Percentiles rank a stretch among this genome's conserved stretches.
Evolutionary conservation across 2,113 vertebrate genomes (phyloP).

Genomic region (Psilopsiagon aurifrons): DNA sequence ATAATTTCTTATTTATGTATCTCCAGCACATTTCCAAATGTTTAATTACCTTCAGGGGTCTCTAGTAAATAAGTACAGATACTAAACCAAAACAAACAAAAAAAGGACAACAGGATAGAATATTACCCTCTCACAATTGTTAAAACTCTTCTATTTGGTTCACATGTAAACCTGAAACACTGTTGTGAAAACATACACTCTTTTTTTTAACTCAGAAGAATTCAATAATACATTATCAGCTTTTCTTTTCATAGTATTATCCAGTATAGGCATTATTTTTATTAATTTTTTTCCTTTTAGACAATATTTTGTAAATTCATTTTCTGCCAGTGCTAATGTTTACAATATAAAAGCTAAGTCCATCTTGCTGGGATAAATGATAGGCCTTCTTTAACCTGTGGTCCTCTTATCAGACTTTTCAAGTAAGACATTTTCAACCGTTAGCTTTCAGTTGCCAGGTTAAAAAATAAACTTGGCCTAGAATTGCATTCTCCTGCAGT

Average conservation of each 20-base stretch:
- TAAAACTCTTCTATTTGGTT: background rate
- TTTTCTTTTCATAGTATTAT: background rate
- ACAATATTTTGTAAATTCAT: background rate
- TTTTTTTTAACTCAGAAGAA: background rate
- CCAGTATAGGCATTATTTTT: background rate
- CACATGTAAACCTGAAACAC: background rate
- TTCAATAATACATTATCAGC: background rate
- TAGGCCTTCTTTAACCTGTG: background rate
- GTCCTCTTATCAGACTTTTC: background rate
- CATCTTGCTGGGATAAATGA: background rate
- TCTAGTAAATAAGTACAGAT: background rate
- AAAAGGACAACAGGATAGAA: background rate
- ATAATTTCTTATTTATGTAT: constrained; percentile 16
- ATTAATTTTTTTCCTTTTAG: background rate
- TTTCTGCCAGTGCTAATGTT: background rate
- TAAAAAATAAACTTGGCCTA: background rate
- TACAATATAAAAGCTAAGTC: background rate
- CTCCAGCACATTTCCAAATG: background rate
- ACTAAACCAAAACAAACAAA: background rate
- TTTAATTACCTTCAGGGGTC: background rate
- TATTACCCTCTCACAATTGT: background rate
- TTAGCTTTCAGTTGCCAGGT: background rate
- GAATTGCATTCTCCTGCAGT: background rate
- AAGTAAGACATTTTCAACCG: background rate
- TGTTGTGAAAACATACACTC: background rate